Base-by-base conservation (phyloP, 92 coral and sea anemone species). In the Epizoanthus rinbou region DNA sequence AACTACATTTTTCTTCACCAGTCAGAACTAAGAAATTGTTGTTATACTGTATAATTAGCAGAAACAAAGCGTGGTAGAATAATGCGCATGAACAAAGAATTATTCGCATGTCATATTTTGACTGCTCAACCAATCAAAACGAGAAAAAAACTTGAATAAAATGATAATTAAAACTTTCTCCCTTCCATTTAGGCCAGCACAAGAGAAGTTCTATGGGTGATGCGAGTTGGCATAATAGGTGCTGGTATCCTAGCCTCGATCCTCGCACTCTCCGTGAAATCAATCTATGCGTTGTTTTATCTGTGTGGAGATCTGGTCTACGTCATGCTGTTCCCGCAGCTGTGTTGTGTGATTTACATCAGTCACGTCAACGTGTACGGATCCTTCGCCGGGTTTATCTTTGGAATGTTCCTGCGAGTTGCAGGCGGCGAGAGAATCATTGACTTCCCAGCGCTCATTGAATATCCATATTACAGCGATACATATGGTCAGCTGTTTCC, bases 321-420 rank as follows among this genome's bases (percentile, higher is more conserved):
- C 86, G 98, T 92, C 50, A 94, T 93, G 57, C 85, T 94, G 19
- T 94, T 94, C 85, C 98, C 98, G 4, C 98, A 94, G 73, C 92
- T 94, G 41, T 89, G 93, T 50, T 91, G 95, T 69, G 98, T 94
- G 6, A 89, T 94, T 86, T 90, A 91, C 89, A 23, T 94, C 7
- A 78, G 31, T 59, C 82, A 66, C 66, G 76, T 86, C 43, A 93
- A 93, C 78, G 91, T 93, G 13, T 93, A 93, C 68, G 95, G 98
- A 4, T 86, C 95, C 22, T 71, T 93, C 35, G 11, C 71, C 73
- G 98, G 95, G 5, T 93, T 84, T 64, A 58, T 93, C 58, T 17
- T 89, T 10, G 98, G 91, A 8, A 80, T 93, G 3, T 14, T 91
- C 9, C 90, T 93, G 1, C 92, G 98, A 62, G 90, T 93, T 31